These are phyloP conservation scores for Nothura maculosa DNA, from an alignment of 2,797 vertebrate species.

Conservation along the genomic window DNA sequence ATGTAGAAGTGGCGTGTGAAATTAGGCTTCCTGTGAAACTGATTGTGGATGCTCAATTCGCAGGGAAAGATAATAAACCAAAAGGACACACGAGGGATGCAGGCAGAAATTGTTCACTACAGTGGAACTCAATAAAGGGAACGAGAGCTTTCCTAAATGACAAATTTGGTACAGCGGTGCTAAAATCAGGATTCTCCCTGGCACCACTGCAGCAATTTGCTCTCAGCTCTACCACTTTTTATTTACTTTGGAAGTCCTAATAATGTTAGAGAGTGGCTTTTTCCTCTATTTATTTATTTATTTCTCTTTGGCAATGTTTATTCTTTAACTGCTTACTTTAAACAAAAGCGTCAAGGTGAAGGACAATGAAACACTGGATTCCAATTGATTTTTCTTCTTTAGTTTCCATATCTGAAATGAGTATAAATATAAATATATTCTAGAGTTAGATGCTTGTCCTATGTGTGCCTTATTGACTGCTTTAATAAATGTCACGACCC, in stretches of 20 bases:
- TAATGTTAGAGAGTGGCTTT: slow-evolving; percentile 69
- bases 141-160: slow-evolving; percentile 84
- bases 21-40: slow-evolving; percentile 96
- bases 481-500: slow-evolving; percentile 74
- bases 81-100: slow-evolving; percentile 89
- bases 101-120: slow-evolving; percentile 85
- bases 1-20: slow-evolving; percentile 86
- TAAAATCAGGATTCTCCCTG: slow-evolving; percentile 81
- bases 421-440: slow-evolving; percentile 73
- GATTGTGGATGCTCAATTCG: slow-evolving; percentile 90
- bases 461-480: slow-evolving; percentile 66
- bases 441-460: slow-evolving; percentile 48
- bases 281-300: slow-evolving; percentile 74
- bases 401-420: slow-evolving; percentile 66
- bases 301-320: slow-evolving; percentile 59
- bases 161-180: slow-evolving; percentile 84
- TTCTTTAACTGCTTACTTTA: slow-evolving; percentile 77
- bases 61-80: slow-evolving; percentile 97
- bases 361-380: slow-evolving; percentile 52
- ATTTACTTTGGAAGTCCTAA: slow-evolving; percentile 83
- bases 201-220: slow-evolving; percentile 70
- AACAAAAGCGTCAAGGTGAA: slow-evolving; percentile 76
- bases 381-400: slow-evolving; percentile 60
- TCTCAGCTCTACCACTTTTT: slow-evolving; percentile 78
- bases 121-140: slow-evolving; percentile 87